Evolutionary conservation across 35 echinoderm and acorn worm genomes (phyloP).

Genomic region (Nesometra sesokonis): DNA sequence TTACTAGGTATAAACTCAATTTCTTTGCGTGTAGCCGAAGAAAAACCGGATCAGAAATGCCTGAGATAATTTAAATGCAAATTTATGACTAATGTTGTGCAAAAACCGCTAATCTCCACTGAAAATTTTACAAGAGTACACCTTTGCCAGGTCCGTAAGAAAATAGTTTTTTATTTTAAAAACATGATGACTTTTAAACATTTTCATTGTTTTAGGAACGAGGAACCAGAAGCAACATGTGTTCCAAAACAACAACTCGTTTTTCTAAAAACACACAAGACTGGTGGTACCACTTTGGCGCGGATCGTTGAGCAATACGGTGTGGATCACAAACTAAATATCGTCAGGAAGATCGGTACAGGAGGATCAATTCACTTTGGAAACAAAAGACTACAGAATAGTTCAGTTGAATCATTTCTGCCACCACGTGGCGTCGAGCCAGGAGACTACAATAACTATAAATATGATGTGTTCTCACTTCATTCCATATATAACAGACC

Average conservation of each 20-base stretch:
- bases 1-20: too few species aligned
- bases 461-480: neutral
- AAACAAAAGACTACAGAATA: neutral
- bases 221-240: neutral
- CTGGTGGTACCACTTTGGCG: neutral
- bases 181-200: too few species aligned
- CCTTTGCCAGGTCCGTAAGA: too few species aligned
- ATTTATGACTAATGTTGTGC: too few species aligned
- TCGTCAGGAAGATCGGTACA: neutral
- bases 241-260: neutral
- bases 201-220: too few species aligned
- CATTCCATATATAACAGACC: neutral
- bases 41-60: too few species aligned
- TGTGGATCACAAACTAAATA: neutral
- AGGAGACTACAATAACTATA: neutral
- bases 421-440: neutral
- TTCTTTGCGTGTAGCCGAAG: too few species aligned
- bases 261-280: slow-evolving; percentile 8
- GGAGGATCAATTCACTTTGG: neutral
- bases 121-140: too few species aligned
- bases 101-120: too few species aligned
- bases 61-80: too few species aligned
- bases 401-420: neutral
- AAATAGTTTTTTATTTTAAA: too few species aligned
- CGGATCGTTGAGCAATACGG: neutral